Evolutionary conservation across 1,140 invertebrate genomes (phyloP).

Genomic region (Elymnias hypermnestra): DNA sequence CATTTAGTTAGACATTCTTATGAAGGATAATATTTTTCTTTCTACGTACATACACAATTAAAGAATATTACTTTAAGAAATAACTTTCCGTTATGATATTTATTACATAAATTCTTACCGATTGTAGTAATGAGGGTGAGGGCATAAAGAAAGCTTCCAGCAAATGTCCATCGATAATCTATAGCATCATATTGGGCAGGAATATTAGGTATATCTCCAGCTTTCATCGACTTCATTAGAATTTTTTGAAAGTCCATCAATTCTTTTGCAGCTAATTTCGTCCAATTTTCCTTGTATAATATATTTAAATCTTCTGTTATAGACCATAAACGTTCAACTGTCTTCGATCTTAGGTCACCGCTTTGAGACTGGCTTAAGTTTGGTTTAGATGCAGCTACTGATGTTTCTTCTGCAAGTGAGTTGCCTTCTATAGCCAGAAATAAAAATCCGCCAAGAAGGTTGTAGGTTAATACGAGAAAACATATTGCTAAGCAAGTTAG

Average conservation of each 20-base stretch:
- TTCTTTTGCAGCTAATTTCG: slow-evolving; percentile 87
- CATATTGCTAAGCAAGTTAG: slow-evolving; percentile 82
- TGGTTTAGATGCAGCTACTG: slow-evolving; percentile 79
- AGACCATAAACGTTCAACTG: slow-evolving; percentile 91
- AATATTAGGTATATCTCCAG: slow-evolving; percentile 24
- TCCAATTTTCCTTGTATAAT: slow-evolving; percentile 96
- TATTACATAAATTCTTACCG: too few species aligned
- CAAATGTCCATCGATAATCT: slow-evolving; percentile 90
- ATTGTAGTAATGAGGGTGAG: slow-evolving; percentile 97
- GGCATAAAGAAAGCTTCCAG: slow-evolving; percentile 94
- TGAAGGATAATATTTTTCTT: too few species aligned
- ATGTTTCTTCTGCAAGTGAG: slow-evolving; percentile 70
- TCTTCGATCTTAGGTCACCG: slow-evolving; percentile 76
- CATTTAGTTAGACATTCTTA: too few species aligned
- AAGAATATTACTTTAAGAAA: too few species aligned
- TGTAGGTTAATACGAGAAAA: slow-evolving; percentile 91
- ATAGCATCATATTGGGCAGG: slow-evolving; percentile 45
- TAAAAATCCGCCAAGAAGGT: slow-evolving; percentile 92
- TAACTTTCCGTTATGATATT: too few species aligned
- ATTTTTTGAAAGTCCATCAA: slow-evolving; percentile 88
- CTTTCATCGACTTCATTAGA: slow-evolving; percentile 63
- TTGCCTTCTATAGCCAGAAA: slow-evolving; percentile 92
- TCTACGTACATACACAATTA: too few species aligned
- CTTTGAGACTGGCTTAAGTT: slow-evolving; percentile 73
- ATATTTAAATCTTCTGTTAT: slow-evolving; percentile 96